Conservation (phyloP, 92 coral and sea anemone genomes). For the Ricordea florida region DNA sequence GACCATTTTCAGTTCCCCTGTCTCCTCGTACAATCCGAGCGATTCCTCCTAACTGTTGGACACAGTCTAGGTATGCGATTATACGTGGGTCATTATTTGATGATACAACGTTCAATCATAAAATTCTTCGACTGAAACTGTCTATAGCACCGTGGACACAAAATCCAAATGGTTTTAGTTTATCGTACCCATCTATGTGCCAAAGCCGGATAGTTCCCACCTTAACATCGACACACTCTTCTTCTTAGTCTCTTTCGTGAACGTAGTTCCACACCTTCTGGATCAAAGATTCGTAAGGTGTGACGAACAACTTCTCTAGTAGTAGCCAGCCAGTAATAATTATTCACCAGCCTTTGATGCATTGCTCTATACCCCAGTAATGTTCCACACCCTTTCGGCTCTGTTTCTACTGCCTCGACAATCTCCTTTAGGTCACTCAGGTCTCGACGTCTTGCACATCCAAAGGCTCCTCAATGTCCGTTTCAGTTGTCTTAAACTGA, state of each 20-base stretch:
- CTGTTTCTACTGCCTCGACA: conserved; percentile 15
- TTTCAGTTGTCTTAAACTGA: conserved; percentile 34
- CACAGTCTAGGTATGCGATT: conserved; percentile 18
- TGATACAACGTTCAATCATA: conserved; percentile 30
- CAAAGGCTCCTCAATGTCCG: conserved; percentile 24
- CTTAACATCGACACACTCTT: neutral
- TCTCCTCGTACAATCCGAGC: conserved; percentile 51
- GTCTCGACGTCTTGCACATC: conserved; percentile 20
- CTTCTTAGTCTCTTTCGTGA: conserved; percentile 17
- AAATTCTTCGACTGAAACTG: conserved; percentile 29
- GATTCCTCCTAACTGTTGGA: conserved; percentile 20
- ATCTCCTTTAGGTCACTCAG: conserved; percentile 11
- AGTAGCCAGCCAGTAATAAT: conserved; percentile 11
- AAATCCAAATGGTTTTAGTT: conserved; percentile 44
- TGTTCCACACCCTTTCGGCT: conserved; percentile 56
- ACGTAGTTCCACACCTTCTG: conserved; percentile 44
- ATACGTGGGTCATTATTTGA: conserved; percentile 19
- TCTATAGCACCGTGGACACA: conserved; percentile 33
- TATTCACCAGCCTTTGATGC: conserved; percentile 39
- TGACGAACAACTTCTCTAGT: conserved; percentile 40
- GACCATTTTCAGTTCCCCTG: conserved; percentile 41
- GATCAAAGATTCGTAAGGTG: conserved; percentile 18
- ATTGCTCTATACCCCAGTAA: conserved; percentile 50
- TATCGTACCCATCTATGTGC: conserved; percentile 40
- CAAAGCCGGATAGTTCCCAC: conserved; percentile 36